Conservation (phyloP, 2,113 vertebrate species). For the Neogale vison region DNA sequence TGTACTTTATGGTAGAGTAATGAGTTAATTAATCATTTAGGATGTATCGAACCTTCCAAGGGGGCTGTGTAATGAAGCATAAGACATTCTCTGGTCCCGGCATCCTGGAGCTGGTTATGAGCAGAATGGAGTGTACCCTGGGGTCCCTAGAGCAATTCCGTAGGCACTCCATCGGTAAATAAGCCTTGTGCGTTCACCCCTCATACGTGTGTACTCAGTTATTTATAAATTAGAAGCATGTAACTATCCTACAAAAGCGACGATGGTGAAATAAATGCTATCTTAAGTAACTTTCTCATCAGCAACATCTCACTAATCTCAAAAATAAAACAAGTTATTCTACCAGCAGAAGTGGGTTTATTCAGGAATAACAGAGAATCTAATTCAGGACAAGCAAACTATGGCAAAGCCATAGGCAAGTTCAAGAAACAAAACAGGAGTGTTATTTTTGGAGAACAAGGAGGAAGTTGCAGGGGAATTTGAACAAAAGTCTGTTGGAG, state of each 20-base stretch:
- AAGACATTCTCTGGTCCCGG: no score
- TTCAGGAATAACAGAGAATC: background rate
- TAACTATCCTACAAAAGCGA: background rate
- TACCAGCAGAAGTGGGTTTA: background rate
- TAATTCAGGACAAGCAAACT: background rate
- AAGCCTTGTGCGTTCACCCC: background rate
- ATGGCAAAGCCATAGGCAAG: background rate
- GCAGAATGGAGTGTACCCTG: background rate
- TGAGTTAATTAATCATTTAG: background rate
- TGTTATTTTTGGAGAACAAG: background rate
- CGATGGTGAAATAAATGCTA: background rate
- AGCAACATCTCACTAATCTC: background rate
- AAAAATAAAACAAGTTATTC: background rate
- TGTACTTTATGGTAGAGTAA: background rate
- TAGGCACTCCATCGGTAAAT: background rate
- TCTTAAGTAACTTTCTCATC: background rate
- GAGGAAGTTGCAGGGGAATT: background rate
- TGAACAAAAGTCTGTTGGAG: background rate
- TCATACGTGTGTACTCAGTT: rapidly evolving
- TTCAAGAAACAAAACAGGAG: background rate
- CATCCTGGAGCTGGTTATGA: background rate
- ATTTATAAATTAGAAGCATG: background rate
- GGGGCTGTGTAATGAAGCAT: rapidly evolving
- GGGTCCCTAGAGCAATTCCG: background rate
- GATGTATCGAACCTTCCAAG: rapidly evolving